phyloP scores from a whole-genome alignment of 2,797 vertebrate species.

The Sardinella longiceps region DNA sequence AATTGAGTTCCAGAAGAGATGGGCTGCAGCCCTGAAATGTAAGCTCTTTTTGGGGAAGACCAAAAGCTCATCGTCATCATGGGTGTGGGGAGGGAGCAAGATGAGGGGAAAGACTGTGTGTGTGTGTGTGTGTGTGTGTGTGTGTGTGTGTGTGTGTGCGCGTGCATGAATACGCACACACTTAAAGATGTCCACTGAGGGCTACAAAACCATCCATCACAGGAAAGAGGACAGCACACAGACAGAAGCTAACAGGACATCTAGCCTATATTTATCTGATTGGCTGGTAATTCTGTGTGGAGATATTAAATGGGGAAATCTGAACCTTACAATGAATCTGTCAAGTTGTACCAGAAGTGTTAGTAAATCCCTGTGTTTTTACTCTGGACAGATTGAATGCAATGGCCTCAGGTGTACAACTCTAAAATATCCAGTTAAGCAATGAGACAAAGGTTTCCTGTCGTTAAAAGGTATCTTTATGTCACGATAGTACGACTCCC shows the following conservation, averaged over 20 bases:
- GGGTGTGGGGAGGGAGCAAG: background rate
- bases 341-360: background rate
- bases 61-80: background rate
- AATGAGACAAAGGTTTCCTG: background rate
- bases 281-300: background rate
- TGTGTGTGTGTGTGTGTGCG: background rate
- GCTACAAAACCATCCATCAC: constrained; percentile 14
- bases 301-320: background rate
- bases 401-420: background rate
- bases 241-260: background rate
- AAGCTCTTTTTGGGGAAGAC: background rate
- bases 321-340: background rate
- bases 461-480: background rate
- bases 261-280: background rate
- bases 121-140: background rate
- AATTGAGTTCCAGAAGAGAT: constrained; percentile 13
- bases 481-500: background rate
- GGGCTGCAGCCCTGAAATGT: background rate
- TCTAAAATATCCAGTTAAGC: background rate
- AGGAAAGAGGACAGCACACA: background rate
- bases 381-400: background rate
- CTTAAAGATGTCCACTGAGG: background rate
- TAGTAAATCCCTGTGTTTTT: background rate
- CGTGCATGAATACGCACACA: background rate
- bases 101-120: background rate